These are phyloP conservation scores for Oscheius sp. DNA, from an alignment of 2,888 invertebrate species.

Conservation along the genomic window DNA sequence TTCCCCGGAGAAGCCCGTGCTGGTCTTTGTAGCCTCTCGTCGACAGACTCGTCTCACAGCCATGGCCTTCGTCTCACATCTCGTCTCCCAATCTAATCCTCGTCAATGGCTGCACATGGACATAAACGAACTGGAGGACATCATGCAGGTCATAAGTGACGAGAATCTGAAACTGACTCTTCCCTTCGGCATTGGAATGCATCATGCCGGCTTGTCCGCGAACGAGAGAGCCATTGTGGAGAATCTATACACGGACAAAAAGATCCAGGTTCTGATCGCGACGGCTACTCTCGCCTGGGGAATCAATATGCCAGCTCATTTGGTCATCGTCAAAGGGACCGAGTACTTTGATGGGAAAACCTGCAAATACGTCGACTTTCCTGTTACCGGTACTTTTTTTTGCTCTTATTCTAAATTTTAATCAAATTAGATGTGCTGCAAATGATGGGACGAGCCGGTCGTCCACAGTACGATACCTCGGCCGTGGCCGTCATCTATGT, in stretches of 20 bases:
- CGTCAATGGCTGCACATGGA: constrained; percentile 74
- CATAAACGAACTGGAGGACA: constrained; percentile 80
- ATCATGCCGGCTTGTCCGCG: constrained; percentile 96
- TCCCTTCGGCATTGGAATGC: constrained; percentile 96
- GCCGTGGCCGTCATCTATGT: constrained; percentile 81
- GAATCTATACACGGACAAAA: constrained; percentile 77
- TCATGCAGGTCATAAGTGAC: constrained; percentile 79
- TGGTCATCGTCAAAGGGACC: constrained; percentile 85
- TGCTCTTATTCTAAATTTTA: constrained; percentile 17
- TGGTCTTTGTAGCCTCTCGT: constrained; percentile 95
- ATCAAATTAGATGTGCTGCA: constrained; percentile 86
- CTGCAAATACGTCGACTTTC: constrained; percentile 97
- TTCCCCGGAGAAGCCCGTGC: constrained; percentile 88
- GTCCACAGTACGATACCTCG: constrained; percentile 94
- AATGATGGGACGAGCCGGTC: constrained; percentile 99
- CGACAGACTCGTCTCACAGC: constrained; percentile 85
- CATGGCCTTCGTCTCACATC: constrained; percentile 87
- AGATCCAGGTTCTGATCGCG: constrained; percentile 85
- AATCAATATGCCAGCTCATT: constrained; percentile 96
- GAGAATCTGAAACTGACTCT: constrained; percentile 90
- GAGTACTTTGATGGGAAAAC: constrained; percentile 98
- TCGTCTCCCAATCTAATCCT: constrained; percentile 90
- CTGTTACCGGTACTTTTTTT: constrained; percentile 83
- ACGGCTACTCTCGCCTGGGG: constrained; percentile 99
- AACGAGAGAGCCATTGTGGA: constrained; percentile 90